These are phyloP conservation scores for Varanus komodoensis DNA, from an alignment of 2,113 vertebrate genomes.

Conservation along the genomic window DNA sequence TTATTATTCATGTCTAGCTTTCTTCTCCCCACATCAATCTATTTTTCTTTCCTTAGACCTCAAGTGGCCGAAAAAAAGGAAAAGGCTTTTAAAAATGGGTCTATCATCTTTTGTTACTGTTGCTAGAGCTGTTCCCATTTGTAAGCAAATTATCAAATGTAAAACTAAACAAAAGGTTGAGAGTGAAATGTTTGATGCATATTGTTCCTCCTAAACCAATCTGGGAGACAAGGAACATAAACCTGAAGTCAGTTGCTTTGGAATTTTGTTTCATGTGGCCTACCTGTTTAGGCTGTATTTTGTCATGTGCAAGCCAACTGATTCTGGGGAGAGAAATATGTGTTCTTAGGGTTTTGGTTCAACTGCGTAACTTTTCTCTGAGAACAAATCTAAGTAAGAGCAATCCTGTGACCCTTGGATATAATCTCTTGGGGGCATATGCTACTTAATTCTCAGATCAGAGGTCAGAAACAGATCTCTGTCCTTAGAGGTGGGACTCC, in stretches of 20 bases:
- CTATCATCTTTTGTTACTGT: background rate
- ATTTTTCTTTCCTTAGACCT: background rate
- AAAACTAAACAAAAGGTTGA: background rate
- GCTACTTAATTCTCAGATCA: too few relatives aligned
- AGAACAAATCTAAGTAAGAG: background rate
- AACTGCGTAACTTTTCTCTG: slow-evolving; percentile 35
- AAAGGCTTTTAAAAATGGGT: background rate
- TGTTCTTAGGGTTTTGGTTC: background rate
- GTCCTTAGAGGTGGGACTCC: too few relatives aligned
- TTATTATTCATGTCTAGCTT: background rate
- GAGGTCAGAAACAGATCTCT: too few relatives aligned
- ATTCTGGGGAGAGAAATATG: background rate
- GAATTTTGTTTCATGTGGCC: slow-evolving; percentile 1
- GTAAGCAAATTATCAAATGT: background rate
- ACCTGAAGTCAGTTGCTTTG: background rate
- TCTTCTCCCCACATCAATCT: background rate
- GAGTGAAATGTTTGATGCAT: slow-evolving; percentile 30
- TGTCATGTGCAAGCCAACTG: slow-evolving; percentile 46
- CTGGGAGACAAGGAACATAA: slow-evolving; percentile 32
- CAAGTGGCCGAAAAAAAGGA: background rate
- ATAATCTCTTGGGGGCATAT: too few relatives aligned
- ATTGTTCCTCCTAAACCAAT: slow-evolving; percentile 20
- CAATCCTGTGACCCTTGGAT: too few relatives aligned
- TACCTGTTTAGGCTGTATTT: slow-evolving; percentile 25
- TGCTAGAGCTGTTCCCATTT: background rate